Evolutionary conservation across 1,140 invertebrate species (phyloP).

Genomic region (Pseudomyrmex gracilis): DNA sequence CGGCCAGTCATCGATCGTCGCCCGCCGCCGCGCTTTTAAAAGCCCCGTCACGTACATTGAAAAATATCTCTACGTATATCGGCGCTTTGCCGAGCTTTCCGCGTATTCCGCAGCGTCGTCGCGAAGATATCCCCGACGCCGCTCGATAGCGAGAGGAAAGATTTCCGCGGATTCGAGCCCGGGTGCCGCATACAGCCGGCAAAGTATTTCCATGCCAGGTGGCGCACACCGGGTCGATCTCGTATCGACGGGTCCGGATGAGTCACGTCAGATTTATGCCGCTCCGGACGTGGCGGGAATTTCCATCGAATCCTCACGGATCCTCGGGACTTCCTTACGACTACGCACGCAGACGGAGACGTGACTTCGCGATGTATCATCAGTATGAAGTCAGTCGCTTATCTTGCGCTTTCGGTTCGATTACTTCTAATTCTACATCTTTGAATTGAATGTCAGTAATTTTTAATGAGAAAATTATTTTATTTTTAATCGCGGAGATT

Average conservation of each 20-base stretch:
- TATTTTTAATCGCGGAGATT: background rate
- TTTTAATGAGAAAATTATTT: background rate
- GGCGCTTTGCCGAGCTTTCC: conserved; percentile 18
- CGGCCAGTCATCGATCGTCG: conserved; percentile 6
- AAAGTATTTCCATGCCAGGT: conserved; percentile 43
- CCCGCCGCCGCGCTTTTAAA: background rate
- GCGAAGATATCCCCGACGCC: conserved; percentile 21
- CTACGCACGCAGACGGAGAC: background rate
- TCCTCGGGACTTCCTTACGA: conserved; percentile 25
- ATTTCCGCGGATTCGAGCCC: conserved; percentile 28
- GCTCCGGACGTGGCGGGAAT: conserved; percentile 52
- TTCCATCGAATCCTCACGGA: conserved; percentile 9
- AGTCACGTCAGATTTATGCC: conserved; percentile 59
- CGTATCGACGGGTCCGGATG: conserved; percentile 36
- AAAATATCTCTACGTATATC: conserved; percentile 40
- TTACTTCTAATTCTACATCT: no score
- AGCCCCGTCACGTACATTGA: conserved; percentile 33
- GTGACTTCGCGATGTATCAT: background rate
- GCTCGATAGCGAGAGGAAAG: conserved; percentile 15
- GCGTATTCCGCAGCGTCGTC: conserved; percentile 20
- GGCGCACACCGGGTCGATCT: conserved; percentile 5
- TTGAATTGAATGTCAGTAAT: background rate
- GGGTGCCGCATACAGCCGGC: conserved; percentile 25
- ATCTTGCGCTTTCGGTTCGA: background rate
- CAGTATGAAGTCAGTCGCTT: background rate